Evolutionary conservation across 2,113 vertebrate genomes (phyloP).

Genomic region (Antechinus flavipes): DNA sequence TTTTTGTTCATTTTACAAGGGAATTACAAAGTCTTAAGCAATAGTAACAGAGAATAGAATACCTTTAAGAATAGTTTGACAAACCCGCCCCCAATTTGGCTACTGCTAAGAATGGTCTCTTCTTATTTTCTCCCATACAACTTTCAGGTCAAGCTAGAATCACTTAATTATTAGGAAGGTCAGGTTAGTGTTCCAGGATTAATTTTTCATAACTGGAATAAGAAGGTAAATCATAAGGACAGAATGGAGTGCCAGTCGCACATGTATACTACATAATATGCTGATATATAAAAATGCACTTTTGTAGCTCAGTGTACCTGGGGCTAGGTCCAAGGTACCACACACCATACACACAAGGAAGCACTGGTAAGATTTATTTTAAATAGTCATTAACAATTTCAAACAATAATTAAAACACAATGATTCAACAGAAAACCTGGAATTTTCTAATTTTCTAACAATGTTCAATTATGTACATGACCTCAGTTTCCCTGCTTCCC

Average conservation of each 20-base stretch:
- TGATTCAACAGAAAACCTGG: conserved; percentile 69
- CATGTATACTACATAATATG: conserved; percentile 40
- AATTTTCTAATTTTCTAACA: conserved; percentile 47
- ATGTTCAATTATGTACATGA: conserved; percentile 67
- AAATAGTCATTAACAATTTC: conserved; percentile 78
- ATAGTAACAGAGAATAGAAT: conserved; percentile 53
- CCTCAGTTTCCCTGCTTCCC: neutral
- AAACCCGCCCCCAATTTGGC: conserved; percentile 31
- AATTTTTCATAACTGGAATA: conserved; percentile 34
- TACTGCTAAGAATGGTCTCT: conserved; percentile 26
- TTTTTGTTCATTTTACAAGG: conserved; percentile 64
- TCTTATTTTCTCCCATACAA: conserved; percentile 5
- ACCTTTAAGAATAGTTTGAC: conserved; percentile 39
- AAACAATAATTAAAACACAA: conserved; percentile 81
- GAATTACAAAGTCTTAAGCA: conserved; percentile 60
- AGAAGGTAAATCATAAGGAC: conserved; percentile 34
- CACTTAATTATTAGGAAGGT: conserved; percentile 25
- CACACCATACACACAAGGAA: conserved; percentile 70
- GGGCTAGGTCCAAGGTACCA: neutral
- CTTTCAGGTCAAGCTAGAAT: conserved; percentile 52
- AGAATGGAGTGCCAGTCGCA: conserved; percentile 49
- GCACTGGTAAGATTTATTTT: conserved; percentile 72
- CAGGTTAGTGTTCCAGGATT: conserved; percentile 6
- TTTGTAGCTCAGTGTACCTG: conserved; percentile 27
- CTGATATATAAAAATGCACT: conserved; percentile 54